phyloP scores from a whole-genome alignment of 1,140 invertebrate species.

The Euborellia annulipes region DNA sequence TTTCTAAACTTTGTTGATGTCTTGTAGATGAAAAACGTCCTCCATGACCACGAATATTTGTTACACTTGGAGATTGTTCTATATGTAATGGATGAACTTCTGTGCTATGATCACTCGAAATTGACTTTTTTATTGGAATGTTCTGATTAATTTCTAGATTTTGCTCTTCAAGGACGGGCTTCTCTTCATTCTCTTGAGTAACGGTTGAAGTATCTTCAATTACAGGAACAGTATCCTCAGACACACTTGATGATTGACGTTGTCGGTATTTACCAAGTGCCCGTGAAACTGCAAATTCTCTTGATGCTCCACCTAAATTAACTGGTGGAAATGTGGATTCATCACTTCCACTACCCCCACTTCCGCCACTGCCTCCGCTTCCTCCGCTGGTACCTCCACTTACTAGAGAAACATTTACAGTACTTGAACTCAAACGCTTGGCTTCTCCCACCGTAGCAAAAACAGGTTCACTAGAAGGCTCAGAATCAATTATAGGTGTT shows the following conservation, averaged over 20 bases:
- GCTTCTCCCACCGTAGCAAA: slow-evolving; percentile 58
- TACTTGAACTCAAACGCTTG: slow-evolving; percentile 37
- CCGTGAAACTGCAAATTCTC: slow-evolving; percentile 71
- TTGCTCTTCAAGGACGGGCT: slow-evolving; percentile 23
- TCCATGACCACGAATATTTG: slow-evolving; percentile 27
- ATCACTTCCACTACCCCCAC: slow-evolving; percentile 21
- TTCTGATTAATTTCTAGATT: slow-evolving; percentile 21
- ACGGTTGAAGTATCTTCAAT: slow-evolving; percentile 29
- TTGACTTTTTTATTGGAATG: slow-evolving; percentile 19
- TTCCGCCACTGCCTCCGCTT: slow-evolving; percentile 20
- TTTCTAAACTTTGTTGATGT: slow-evolving; percentile 65
- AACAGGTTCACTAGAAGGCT: slow-evolving; percentile 28
- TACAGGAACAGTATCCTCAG: slow-evolving; percentile 28
- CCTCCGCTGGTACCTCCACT: slow-evolving; percentile 30
- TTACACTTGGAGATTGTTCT: too few relatives aligned
- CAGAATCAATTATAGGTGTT: too few relatives aligned
- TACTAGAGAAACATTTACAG: slow-evolving; percentile 10
- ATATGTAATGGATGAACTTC: too few relatives aligned
- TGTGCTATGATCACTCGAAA: background rate
- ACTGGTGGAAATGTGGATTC: slow-evolving; percentile 34
- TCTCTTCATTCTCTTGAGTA: slow-evolving; percentile 29
- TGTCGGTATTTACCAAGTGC: slow-evolving; percentile 67
- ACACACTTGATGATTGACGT: slow-evolving; percentile 49
- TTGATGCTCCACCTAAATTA: slow-evolving; percentile 40
- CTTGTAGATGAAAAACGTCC: slow-evolving; percentile 39